Conservation (phyloP, 2,888 invertebrate species). For the Erebia aethiops region DNA sequence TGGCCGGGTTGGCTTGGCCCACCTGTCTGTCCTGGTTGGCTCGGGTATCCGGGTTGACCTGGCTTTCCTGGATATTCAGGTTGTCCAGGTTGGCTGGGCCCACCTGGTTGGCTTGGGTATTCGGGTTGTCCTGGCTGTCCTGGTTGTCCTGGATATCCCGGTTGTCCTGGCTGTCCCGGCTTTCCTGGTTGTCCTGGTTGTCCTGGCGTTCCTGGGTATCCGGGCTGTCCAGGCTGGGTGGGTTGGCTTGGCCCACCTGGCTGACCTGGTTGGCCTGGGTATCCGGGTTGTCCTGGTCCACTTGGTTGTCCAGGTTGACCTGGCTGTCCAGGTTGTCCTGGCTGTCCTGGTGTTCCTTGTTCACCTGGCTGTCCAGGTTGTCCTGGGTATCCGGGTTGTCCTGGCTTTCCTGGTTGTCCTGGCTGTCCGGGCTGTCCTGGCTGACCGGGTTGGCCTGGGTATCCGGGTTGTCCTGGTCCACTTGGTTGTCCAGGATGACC, state of each 20-base stretch:
- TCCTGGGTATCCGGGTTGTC: background rate
- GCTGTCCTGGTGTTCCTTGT: constrained; percentile 49
- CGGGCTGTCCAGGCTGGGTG: constrained; percentile 35
- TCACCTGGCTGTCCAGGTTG: constrained; percentile 45
- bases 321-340: constrained; percentile 1
- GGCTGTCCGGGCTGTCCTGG: constrained; percentile 37
- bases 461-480: constrained; percentile 22
- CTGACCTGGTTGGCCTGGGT: constrained; percentile 48
- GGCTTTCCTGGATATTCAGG: constrained; percentile 38
- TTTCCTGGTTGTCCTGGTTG: constrained; percentile 59
- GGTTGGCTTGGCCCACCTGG: constrained; percentile 52
- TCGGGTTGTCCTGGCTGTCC: constrained; percentile 41
- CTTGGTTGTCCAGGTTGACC: constrained; percentile 13
- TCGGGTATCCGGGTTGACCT: constrained; percentile 43
- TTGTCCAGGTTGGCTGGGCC: constrained; percentile 52
- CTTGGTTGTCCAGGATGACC: background rate
- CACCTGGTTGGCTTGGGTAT: constrained; percentile 43
- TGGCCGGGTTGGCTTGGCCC: constrained; percentile 57
- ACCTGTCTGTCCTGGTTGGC: constrained; percentile 45
- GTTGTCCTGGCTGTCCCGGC: constrained; percentile 22
- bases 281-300: constrained; percentile 38
- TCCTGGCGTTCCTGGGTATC: constrained; percentile 52
- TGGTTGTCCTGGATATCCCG: constrained; percentile 39
- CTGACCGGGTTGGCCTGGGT: constrained; percentile 36
- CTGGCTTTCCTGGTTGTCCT: constrained; percentile 9